Evolutionary conservation across 2,888 invertebrate species (phyloP).

Genomic region (Liodrosophila aerea): DNA sequence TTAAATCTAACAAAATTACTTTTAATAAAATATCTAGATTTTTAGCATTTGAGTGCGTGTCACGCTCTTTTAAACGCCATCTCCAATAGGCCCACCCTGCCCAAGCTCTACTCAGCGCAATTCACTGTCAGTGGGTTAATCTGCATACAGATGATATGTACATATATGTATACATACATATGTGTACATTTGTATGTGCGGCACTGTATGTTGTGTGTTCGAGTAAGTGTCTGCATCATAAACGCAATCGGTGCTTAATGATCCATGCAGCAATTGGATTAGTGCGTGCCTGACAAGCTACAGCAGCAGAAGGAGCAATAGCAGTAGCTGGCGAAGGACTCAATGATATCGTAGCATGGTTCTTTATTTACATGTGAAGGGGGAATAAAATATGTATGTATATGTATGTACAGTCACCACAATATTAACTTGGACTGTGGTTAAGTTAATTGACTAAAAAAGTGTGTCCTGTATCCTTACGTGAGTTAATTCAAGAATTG

Average conservation of each 20-base stretch:
- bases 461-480: no score
- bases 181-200: conserved; percentile 3
- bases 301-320: conserved; percentile 9
- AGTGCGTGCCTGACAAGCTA: conserved; percentile 51
- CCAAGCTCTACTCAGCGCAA: background rate
- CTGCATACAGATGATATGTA: conserved; percentile 57
- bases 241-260: conserved; percentile 76
- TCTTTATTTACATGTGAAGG: conserved; percentile 40
- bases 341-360: background rate
- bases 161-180: background rate
- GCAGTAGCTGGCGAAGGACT: background rate
- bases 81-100: background rate
- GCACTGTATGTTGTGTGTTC: conserved; percentile 15
- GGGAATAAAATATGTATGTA: conserved; percentile 2
- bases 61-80: background rate
- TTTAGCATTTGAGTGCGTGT: background rate
- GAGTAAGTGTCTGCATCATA: conserved; percentile 46
- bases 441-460: conserved; percentile 3
- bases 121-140: conserved; percentile 40
- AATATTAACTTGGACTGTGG: conserved; percentile 1
- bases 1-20: no score
- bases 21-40: no score
- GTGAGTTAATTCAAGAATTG: no score
- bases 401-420: conserved; percentile 2
- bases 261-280: conserved; percentile 71